Conservation (phyloP, 2,113 vertebrate genomes). For the Phoxinus phoxinus region DNA sequence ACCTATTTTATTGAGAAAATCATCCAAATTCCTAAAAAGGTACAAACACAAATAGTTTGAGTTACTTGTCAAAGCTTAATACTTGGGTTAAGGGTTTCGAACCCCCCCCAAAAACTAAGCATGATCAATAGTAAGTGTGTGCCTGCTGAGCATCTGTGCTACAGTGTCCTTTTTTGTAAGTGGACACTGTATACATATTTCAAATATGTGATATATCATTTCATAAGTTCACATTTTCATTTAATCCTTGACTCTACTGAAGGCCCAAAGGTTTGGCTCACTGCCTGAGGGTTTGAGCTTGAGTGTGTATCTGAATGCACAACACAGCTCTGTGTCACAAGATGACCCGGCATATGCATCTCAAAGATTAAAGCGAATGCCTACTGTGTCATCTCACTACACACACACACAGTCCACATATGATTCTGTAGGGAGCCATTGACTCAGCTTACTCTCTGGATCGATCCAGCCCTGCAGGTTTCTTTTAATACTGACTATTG, state of each 20-base stretch:
- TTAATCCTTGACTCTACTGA: not conserved
- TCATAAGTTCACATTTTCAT: not conserved
- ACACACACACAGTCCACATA: constrained; percentile 24
- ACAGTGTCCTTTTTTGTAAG: not conserved
- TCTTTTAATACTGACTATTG: constrained; percentile 49
- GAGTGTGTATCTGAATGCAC: not conserved
- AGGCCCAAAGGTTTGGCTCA: not conserved
- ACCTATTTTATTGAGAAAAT: not conserved
- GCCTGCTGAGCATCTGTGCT: not conserved
- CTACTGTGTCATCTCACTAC: constrained; percentile 14
- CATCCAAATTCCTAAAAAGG: not conserved
- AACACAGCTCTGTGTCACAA: constrained; percentile 6
- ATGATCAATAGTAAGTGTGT: not conserved
- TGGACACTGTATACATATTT: not conserved
- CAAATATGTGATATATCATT: not conserved
- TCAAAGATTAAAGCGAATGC: constrained; percentile 46
- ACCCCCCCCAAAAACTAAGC: not conserved
- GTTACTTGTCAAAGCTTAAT: not conserved
- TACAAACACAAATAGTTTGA: not conserved
- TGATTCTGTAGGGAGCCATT: constrained; percentile 49
- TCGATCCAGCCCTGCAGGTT: constrained; percentile 53
- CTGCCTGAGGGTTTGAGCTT: not conserved
- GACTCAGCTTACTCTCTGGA: constrained; percentile 56
- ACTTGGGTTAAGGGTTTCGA: not conserved
- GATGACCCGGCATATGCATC: constrained; percentile 42